phyloP scores from a whole-genome alignment of 2,888 invertebrate genomes.

The Argynnis bischoffii region DNA sequence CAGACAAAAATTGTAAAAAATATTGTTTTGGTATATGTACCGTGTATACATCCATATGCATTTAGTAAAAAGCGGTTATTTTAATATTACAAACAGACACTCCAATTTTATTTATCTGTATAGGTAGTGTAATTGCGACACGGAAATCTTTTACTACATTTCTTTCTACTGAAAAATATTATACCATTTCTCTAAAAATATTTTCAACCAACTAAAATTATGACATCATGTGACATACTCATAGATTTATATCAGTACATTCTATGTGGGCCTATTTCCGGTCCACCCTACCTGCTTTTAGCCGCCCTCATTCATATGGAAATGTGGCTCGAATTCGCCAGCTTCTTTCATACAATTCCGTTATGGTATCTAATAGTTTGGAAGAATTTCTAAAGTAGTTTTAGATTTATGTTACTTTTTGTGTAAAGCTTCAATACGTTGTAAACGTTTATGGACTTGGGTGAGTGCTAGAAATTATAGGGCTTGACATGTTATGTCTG shows the following conservation, averaged over 20 bases:
- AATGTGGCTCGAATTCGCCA: conserved; percentile 58
- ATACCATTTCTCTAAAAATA: no score
- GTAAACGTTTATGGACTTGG: conserved; percentile 7
- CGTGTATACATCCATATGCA: no score
- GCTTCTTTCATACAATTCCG: conserved; percentile 43
- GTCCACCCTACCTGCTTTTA: conserved; percentile 69
- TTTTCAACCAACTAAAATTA: no score
- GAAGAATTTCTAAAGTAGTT: conserved; percentile 45
- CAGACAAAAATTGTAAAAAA: no score
- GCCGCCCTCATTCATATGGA: conserved; percentile 73
- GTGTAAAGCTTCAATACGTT: conserved; percentile 13
- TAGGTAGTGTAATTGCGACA: no score
- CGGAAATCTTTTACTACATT: no score
- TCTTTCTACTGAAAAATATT: no score
- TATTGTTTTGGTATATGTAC: no score
- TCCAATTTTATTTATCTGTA: no score
- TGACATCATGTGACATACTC: neutral
- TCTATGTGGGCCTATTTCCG: conserved; percentile 59
- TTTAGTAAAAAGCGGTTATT: no score
- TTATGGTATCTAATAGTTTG: conserved; percentile 43
- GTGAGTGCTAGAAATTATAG: neutral
- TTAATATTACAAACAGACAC: no score
- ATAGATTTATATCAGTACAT: conserved; percentile 19
- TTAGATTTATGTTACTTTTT: conserved; percentile 45
- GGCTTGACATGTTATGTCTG: no score